Base-by-base conservation (phyloP, 2,113 vertebrate species). In the Colinus virginianus region DNA sequence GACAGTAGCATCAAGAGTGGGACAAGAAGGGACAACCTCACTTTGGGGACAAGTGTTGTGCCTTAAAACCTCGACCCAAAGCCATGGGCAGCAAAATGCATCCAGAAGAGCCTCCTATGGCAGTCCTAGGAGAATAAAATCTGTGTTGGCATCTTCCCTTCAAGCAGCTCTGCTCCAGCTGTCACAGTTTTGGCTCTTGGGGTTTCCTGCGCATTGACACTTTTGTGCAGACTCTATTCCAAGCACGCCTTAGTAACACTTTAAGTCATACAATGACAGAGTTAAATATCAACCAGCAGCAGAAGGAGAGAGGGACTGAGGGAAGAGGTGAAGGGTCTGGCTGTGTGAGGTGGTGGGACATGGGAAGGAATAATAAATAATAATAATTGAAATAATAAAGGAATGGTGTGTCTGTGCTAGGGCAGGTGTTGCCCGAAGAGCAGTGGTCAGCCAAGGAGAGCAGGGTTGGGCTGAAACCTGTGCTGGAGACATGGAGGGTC, bases 211-310 rank as follows among this genome's bases (percentile, higher is more conserved):
- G 9, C 38, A 6, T 23, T 43, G 43, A 17, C 23, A 12, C 26
- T 87, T 84, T 25, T 46, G 30, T 72, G 69, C 38, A 87, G 75
- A 26, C 53, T 80, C 42, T 10, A 21, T 53, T 91, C 53, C 64
- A 46, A 68, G 12, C 0, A 1, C 0, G 0, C 51, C 53, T 82
- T 91, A 67, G 63, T 63, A 79, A 23, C 2, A 0, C 68, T 38
- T 84, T 32, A 59, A 80, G 77, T 80, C 68, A 55, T 77, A 69
- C 19, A 68, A 32, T 5, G 43, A 48, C 38, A 45, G 89, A 68
- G 88, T 68, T 90, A 48, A 93, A 77, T 63, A 87, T 67, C 21
- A 32, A 87, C 43, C 78, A 84, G 74, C 74, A 63, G 74, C 85
- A 91, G 68, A 0, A 79, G 58, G 78, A 86, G 88, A 56, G 51